Evolutionary conservation across 2,797 vertebrate species (phyloP), one percentile per base, ranked within the genome.

Genomic region (Discoglossus pictus): DNA sequence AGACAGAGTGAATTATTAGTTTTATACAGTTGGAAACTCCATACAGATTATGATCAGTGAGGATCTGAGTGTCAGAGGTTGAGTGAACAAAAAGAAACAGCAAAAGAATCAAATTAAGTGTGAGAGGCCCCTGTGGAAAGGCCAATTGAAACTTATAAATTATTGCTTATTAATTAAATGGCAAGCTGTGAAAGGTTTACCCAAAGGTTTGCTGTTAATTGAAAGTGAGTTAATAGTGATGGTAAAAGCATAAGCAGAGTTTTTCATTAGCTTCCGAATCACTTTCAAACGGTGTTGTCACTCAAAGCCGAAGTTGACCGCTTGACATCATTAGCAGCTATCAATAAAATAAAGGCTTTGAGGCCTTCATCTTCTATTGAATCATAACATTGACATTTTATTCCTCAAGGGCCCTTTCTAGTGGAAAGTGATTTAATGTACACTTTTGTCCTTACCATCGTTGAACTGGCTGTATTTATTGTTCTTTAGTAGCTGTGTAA

Each of bases 131-230:
- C 40, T 54, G 51, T 52, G 5, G 34, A 51, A 2, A 2, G 1
- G 61, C 35, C 62, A 74, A 61, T 65, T 61, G 18, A 74, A 50
- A 61, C 69, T 36, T 59, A 34, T 31, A 13, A 48, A 61, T 43
- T 9, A 10, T 2, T 51, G 62, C 61, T 76, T 68, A 78, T 76
- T 75, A 76, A 73, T 74, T 75, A 60, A 62, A 77, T 74, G 65
- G 46, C 2, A 62, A 59, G 50, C 47, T 54, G 34, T 46, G 16
- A 55, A 58, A 7, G 16, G 1, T 61, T 60, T 72, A 51, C 52
- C 72, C 62, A 40, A 23, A 53, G 46, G 66, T 66, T 67, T 75
- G 27, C n/a, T 72, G 51, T 53, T 50, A 55, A 65, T 65, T 75
- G 46, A 60, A 75, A n/a, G 35, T 2, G 17, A 58, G 55, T 55